Evolutionary conservation across 2,888 invertebrate genomes (phyloP).

Genomic region (Acanthosepion esculentum): DNA sequence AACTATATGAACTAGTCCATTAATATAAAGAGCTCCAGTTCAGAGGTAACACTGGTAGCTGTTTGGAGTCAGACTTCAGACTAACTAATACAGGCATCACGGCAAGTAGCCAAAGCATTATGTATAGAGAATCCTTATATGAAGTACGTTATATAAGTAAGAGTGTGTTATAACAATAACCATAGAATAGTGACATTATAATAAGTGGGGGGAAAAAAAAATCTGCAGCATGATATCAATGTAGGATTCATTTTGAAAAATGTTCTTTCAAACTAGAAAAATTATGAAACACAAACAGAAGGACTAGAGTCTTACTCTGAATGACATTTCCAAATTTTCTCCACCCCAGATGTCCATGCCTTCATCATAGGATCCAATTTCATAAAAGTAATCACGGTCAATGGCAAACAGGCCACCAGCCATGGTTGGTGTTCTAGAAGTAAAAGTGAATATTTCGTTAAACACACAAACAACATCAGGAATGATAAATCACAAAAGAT

Average conservation of each 20-base stretch:
- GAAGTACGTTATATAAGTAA: too few species aligned
- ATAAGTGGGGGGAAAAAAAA: not conserved
- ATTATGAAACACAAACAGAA: constrained; percentile 36
- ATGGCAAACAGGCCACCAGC: constrained; percentile 97
- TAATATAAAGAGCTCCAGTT: too few species aligned
- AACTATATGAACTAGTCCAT: too few species aligned
- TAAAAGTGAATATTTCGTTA: too few species aligned
- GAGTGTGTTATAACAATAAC: too few species aligned
- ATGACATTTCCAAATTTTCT: constrained; percentile 95
- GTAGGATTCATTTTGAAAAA: not conserved
- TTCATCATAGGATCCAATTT: constrained; percentile 97
- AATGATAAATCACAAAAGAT: too few species aligned
- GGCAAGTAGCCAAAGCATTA: too few species aligned
- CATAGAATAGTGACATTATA: too few species aligned
- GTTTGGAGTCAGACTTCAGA: too few species aligned
- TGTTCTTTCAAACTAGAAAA: not conserved
- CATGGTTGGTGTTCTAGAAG: constrained; percentile 91
- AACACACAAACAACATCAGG: not conserved
- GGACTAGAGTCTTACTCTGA: constrained; percentile 82
- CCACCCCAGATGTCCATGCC: constrained; percentile 99
- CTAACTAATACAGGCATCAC: too few species aligned
- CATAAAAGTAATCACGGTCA: constrained; percentile 96
- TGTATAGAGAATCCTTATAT: too few species aligned
- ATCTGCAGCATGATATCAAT: not conserved
- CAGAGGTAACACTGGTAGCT: too few species aligned